These are phyloP conservation scores for Isotomurus palustris DNA, from an alignment of 2,888 invertebrate species.

Conservation along the genomic window DNA sequence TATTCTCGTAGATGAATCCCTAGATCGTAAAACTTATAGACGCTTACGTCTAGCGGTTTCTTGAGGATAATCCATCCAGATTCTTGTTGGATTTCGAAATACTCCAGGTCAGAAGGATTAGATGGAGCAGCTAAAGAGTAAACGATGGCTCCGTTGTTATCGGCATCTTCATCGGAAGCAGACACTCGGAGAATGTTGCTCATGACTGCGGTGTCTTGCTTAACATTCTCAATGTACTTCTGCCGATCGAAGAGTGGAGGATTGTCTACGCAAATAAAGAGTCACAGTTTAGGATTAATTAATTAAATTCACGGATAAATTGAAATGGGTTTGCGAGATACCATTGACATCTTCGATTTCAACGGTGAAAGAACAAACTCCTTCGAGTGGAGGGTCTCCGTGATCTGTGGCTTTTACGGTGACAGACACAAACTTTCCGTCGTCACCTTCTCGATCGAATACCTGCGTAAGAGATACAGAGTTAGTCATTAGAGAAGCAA, in stretches of 20 bases:
- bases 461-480: slow-evolving; percentile 54
- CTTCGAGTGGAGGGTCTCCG: slow-evolving; percentile 95
- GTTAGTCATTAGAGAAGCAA: too few species aligned
- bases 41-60: slow-evolving; percentile 90
- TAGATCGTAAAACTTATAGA: too few species aligned
- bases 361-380: slow-evolving; percentile 96
- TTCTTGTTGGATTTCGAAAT: slow-evolving; percentile 94
- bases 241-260: slow-evolving; percentile 91
- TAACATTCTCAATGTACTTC: slow-evolving; percentile 96
- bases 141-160: slow-evolving; percentile 90
- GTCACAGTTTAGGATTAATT: not conserved
- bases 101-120: slow-evolving; percentile 83
- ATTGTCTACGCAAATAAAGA: too few species aligned
- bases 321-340: slow-evolving; percentile 50
- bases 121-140: slow-evolving; percentile 85
- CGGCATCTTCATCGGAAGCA: slow-evolving; percentile 94
- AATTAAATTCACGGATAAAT: not conserved
- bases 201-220: slow-evolving; percentile 92
- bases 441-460: slow-evolving; percentile 94
- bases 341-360: slow-evolving; percentile 98
- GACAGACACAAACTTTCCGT: slow-evolving; percentile 91
- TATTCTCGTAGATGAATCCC: too few species aligned
- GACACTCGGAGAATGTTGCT: slow-evolving; percentile 91
- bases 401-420: slow-evolving; percentile 98
- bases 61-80: slow-evolving; percentile 95